These are phyloP conservation scores for Propithecus perrieri DNA, from an alignment of 2,797 vertebrate species.

Conservation along the genomic window DNA sequence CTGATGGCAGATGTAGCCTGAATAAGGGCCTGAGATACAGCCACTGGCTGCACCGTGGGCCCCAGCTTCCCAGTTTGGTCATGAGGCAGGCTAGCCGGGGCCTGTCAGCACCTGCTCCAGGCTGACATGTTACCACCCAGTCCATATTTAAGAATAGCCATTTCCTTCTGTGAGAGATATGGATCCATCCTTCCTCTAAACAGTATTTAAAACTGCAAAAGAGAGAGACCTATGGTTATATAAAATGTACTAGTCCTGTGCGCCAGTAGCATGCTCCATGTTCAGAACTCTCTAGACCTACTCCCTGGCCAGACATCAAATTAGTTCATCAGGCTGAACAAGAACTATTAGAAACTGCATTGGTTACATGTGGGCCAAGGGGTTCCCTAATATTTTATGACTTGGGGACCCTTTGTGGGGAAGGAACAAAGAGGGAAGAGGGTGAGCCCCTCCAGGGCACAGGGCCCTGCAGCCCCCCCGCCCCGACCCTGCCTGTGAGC, in stretches of 20 bases:
- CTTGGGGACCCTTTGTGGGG: background rate
- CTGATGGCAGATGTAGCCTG: background rate
- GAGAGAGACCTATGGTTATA: background rate
- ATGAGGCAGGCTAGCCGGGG: accelerated
- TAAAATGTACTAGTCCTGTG: background rate
- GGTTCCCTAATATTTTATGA: background rate
- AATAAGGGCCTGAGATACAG: background rate
- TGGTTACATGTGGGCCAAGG: background rate
- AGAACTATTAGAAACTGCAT: background rate
- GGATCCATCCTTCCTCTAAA: background rate
- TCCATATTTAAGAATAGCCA: background rate
- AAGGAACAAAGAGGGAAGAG: background rate
- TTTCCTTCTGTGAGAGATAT: background rate
- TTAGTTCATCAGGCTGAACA: background rate
- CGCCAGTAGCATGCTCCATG: accelerated
- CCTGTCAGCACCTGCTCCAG: background rate
- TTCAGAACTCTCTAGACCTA: background rate
- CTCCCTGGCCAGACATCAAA: background rate
- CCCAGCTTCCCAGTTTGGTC: background rate
- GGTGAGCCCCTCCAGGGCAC: accelerated
- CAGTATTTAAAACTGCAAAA: background rate
- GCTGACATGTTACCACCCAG: background rate
- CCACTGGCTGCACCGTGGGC: background rate
- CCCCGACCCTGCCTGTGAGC: background rate
- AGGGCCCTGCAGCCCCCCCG: accelerated